Evolutionary conservation across 2,113 vertebrate species (phyloP).

Genomic region (Actinemys pallida): DNA sequence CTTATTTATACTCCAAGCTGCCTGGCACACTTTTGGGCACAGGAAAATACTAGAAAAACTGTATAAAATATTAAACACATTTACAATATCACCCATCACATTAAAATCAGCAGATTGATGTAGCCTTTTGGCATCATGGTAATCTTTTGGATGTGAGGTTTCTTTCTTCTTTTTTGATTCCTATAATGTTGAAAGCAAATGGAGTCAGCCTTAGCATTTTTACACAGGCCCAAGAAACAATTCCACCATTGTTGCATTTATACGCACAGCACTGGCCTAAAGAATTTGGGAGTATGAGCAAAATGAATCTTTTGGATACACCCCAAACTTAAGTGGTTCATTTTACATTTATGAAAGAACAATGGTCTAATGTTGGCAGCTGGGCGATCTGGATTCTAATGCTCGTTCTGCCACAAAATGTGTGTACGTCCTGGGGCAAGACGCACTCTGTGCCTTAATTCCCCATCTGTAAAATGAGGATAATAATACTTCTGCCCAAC

Average conservation of each 20-base stretch:
- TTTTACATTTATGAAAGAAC: not conserved
- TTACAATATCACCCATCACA: not conserved
- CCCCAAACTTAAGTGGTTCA: not conserved
- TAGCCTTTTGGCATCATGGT: not conserved
- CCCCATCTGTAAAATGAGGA: not conserved
- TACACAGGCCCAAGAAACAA: not conserved
- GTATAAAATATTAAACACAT: not conserved
- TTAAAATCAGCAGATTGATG: not conserved
- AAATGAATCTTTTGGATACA: not conserved
- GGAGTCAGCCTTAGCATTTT: not conserved
- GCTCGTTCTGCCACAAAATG: not conserved
- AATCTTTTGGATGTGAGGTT: not conserved
- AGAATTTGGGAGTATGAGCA: not conserved
- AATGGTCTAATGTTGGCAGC: not conserved
- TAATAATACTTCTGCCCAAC: not conserved
- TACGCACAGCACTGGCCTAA: not conserved
- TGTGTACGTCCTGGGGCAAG: not conserved
- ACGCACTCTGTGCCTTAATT: not conserved
- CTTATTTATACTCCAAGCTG: not conserved
- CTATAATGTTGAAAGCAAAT: not conserved
- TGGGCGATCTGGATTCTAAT: not conserved
- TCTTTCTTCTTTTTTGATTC: not conserved
- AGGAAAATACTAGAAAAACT: not conserved
- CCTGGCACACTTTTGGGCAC: not conserved
- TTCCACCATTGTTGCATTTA: not conserved